Evolutionary conservation across 2,797 vertebrate species (phyloP).

Genomic region (Heterohyrax brucei): DNA sequence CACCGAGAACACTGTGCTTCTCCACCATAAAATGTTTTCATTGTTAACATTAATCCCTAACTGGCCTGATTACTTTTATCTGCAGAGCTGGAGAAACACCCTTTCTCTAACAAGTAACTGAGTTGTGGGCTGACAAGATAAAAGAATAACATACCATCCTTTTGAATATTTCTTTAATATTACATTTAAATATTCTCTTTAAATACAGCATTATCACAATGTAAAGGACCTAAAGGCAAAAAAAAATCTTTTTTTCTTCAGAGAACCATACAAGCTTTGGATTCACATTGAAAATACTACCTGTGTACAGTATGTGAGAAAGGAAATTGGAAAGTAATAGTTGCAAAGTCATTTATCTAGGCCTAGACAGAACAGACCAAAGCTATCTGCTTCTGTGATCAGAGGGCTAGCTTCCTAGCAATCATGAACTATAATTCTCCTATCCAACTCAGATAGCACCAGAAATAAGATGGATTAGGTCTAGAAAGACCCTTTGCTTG

Average conservation of each 20-base stretch:
- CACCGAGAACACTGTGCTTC: conserved; percentile 50
- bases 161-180: conserved; percentile 89
- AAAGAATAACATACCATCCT: conserved; percentile 66
- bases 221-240: conserved; percentile 84
- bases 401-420: conserved; percentile 79
- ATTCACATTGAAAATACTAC: conserved; percentile 88
- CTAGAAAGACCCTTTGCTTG: conserved; percentile 75
- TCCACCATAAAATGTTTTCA: background rate
- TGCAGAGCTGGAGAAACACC: conserved; percentile 25
- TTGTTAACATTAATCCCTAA: conserved; percentile 55
- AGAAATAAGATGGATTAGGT: conserved; percentile 68
- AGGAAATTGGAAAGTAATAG: conserved; percentile 61
- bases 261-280: conserved; percentile 89
- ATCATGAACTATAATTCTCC: conserved; percentile 32
- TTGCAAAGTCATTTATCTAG: conserved; percentile 60
- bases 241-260: conserved; percentile 65
- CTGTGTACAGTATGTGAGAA: conserved; percentile 81
- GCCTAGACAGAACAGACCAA: conserved; percentile 57
- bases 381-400: conserved; percentile 54
- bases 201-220: conserved; percentile 89
- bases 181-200: conserved; percentile 90
- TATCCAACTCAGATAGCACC: conserved; percentile 87
- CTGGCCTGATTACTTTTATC: conserved; percentile 64
- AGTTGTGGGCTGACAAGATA: conserved; percentile 43
- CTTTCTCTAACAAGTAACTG: conserved; percentile 70